These are phyloP conservation scores for Rhinella marina DNA, from an alignment of 2,797 vertebrate species.

Conservation along the genomic window DNA sequence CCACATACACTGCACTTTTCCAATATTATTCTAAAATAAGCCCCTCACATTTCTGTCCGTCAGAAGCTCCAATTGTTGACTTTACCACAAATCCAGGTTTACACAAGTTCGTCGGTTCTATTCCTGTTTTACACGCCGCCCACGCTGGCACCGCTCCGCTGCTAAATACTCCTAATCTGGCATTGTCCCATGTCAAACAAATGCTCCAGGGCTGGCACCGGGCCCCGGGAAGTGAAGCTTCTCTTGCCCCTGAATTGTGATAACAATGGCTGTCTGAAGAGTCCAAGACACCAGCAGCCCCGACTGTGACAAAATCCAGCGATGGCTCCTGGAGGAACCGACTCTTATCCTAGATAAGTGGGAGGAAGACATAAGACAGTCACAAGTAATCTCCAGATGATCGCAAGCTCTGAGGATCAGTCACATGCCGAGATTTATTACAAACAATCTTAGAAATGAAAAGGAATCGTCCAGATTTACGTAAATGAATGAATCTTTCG, in stretches of 20 bases:
- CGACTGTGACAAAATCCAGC: slow-evolving; percentile 12
- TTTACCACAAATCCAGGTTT: slow-evolving; percentile 48
- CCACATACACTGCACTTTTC: slow-evolving; percentile 13
- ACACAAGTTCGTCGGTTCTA: slow-evolving; percentile 26
- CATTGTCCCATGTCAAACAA: slow-evolving; percentile 48
- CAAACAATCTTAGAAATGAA: too few species aligned
- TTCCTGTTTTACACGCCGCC: slow-evolving; percentile 42
- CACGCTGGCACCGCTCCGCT: slow-evolving; percentile 40
- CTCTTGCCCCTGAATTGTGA: slow-evolving; percentile 33
- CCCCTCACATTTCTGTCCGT: not conserved
- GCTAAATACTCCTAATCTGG: slow-evolving; percentile 29
- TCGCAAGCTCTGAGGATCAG: not conserved
- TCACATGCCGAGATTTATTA: too few species aligned
- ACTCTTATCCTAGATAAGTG: not conserved
- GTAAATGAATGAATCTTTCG: too few species aligned
- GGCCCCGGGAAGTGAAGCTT: slow-evolving; percentile 14
- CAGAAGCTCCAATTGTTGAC: slow-evolving; percentile 11
- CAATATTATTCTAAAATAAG: slow-evolving; percentile 6
- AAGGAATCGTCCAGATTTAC: too few species aligned
- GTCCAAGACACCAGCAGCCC: not conserved
- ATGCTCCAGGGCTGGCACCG: slow-evolving; percentile 19
- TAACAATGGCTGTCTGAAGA: slow-evolving; percentile 29
- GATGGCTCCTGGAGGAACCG: not conserved
- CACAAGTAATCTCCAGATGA: not conserved
- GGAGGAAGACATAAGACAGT: not conserved